Conservation (phyloP, 2,113 vertebrate genomes). For the Stigmatopora argus region DNA sequence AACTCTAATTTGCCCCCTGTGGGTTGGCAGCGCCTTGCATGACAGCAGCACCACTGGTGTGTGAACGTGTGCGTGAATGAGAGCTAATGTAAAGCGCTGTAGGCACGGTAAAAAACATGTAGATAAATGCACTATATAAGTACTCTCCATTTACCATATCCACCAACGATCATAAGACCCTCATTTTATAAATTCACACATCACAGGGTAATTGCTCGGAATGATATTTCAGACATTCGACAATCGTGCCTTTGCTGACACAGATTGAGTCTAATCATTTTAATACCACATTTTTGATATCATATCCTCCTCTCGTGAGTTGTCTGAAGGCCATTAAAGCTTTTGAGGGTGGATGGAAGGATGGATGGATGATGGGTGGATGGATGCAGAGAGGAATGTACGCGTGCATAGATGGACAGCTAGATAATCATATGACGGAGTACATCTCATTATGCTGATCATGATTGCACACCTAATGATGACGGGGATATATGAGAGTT, state of each 20-base stretch:
- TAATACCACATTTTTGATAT: background rate
- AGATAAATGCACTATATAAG: no score
- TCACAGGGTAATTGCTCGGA: no score
- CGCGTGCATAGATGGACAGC: background rate
- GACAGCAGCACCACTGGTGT: no score
- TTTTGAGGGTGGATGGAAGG: background rate
- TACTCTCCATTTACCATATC: no score
- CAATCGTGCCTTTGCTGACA: background rate
- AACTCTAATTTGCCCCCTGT: no score
- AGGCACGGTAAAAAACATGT: no score
- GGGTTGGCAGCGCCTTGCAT: no score
- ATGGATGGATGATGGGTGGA: background rate
- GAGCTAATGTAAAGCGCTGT: no score
- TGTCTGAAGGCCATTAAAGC: background rate
- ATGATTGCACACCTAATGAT: background rate
- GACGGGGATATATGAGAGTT: slow-evolving; percentile 11
- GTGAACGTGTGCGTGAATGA: no score
- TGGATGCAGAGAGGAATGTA: no score
- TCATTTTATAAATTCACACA: no score
- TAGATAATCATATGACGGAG: background rate
- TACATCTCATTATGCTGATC: background rate
- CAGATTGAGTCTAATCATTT: background rate
- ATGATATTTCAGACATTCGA: background rate
- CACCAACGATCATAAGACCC: no score
- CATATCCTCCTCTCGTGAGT: background rate